Base-by-base conservation (phyloP, 2,797 vertebrate genomes). In the Poecilia gillii region DNA sequence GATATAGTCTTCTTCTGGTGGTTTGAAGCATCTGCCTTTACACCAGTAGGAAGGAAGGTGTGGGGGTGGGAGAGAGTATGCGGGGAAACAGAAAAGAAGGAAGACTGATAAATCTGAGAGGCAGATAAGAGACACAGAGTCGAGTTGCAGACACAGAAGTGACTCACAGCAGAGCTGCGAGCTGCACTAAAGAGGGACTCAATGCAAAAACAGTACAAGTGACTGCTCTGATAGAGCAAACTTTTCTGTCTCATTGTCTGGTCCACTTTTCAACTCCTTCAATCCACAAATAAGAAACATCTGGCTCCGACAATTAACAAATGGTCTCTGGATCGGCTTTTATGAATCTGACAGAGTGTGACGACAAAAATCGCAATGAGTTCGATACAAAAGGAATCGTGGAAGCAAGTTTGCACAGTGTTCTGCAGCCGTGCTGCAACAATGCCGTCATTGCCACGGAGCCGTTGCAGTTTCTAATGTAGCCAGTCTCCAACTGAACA, bases 21-120 rank as follows among this genome's bases (percentile, higher is more conserved):
- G 89, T 90, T 88, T 75, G 25, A 74, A 94, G 94, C 94, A 95
- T 95, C 94, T 96, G 95, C 94, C 90, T 94, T 86, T 89, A 90
- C 89, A 93, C 93, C 94, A 88, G 90, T 76, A 64, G 76, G 84
- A 84, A 80, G 59, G 75, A 75, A 74, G 51, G 80, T 75, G 46
- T 5, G 9, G 3, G 49, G 43, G 59, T 73, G 74, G 43, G 76
- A 85, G 84, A 64, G 64, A 74, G 79, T 41, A 77, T 0, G 49
- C 36, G 49, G 76, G 72, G 83, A 85, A 81, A 73, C 55, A 75
- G 51, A 89, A 78, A 49, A 79, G 72, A 81, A 51, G 71, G 62
- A 84, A 91, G 86, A 90, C 68, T 51, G 84, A 91, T 85, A 85
- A 87, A 92, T 89, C 83, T 84, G 76, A 85, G 77, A 78, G 81